Percentiles rank a stretch among this genome's conserved stretches.
Conservation (phyloP, 2,888 invertebrate genomes). For the Schizaphis graminum region DNA sequence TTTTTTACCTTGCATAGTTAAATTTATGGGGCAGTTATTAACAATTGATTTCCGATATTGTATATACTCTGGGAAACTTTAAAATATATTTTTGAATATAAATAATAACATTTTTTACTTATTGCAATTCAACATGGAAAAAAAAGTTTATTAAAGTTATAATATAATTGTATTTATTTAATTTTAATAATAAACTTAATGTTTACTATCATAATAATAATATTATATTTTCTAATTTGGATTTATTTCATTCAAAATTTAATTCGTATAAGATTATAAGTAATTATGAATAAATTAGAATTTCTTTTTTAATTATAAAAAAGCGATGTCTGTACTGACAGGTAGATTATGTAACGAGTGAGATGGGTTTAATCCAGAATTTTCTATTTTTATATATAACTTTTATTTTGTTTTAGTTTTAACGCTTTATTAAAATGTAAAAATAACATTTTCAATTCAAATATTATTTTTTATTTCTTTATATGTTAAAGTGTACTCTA, state of each 20-base stretch:
- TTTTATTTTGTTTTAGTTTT: background rate
- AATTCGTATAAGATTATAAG: background rate
- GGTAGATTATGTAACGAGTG: constrained; percentile 3
- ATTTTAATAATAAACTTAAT: background rate
- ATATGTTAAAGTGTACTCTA: background rate
- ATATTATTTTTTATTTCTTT: background rate
- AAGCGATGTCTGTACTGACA: background rate
- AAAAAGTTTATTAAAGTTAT: background rate
- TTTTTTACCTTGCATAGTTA: background rate
- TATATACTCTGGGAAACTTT: background rate
- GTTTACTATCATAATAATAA: background rate
- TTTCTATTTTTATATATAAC: background rate
- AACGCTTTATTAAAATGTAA: background rate
- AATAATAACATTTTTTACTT: background rate
- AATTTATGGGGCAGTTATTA: constrained; percentile 30
- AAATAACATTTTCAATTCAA: background rate
- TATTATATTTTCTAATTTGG: background rate
- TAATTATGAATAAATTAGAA: background rate
- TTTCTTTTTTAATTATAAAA: background rate
- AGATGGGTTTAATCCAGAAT: background rate
- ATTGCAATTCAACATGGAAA: background rate
- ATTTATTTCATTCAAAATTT: background rate
- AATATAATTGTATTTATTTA: background rate
- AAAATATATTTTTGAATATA: background rate
- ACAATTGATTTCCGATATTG: background rate